Percentiles rank a stretch among this genome's conserved stretches.
These are phyloP conservation scores for Oncorhynchus mykiss DNA, from an alignment of 2,113 vertebrate species.

Conservation along the genomic window DNA sequence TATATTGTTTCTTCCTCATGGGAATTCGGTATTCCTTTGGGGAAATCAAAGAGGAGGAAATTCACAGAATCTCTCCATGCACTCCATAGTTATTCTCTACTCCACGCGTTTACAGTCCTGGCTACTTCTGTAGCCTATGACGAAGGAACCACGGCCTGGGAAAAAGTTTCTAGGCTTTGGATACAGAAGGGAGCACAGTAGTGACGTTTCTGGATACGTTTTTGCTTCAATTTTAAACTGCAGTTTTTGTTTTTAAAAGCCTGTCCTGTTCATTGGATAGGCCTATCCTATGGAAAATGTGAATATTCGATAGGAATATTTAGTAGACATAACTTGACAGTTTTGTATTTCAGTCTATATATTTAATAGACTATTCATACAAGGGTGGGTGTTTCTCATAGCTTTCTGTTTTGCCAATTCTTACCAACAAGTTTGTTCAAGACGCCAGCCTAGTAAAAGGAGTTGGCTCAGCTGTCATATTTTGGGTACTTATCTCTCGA, in stretches of 20 bases:
- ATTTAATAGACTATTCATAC: constrained; percentile 56
- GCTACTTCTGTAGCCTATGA: constrained; percentile 31
- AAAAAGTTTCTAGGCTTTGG: constrained; percentile 60
- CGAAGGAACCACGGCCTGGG: constrained; percentile 70
- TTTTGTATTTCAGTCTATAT: constrained; percentile 39
- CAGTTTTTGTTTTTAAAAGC: constrained; percentile 1
- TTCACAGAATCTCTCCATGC: constrained; percentile 6
- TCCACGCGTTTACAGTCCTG: constrained; percentile 2
- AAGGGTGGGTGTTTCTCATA: constrained; percentile 57
- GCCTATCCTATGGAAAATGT: neutral
- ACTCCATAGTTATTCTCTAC: constrained; percentile 32
- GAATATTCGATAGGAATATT: neutral
- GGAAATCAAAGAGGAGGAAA: constrained; percentile 61
- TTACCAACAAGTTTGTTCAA: constrained; percentile 71
- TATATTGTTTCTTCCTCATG: constrained; percentile 29
- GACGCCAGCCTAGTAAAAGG: constrained; percentile 54
- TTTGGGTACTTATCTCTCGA: constrained; percentile 47
- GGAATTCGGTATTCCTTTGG: constrained; percentile 37
- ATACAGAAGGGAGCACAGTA: constrained; percentile 29
- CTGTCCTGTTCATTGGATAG: neutral
- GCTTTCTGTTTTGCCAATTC: constrained; percentile 66
- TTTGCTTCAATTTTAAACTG: constrained; percentile 27
- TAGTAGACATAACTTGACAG: neutral
- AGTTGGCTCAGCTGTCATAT: constrained; percentile 37
- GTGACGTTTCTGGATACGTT: constrained; percentile 51